These are phyloP conservation scores for Drosophila varians DNA, from an alignment of 1,140 invertebrate species.

Conservation along the genomic window DNA sequence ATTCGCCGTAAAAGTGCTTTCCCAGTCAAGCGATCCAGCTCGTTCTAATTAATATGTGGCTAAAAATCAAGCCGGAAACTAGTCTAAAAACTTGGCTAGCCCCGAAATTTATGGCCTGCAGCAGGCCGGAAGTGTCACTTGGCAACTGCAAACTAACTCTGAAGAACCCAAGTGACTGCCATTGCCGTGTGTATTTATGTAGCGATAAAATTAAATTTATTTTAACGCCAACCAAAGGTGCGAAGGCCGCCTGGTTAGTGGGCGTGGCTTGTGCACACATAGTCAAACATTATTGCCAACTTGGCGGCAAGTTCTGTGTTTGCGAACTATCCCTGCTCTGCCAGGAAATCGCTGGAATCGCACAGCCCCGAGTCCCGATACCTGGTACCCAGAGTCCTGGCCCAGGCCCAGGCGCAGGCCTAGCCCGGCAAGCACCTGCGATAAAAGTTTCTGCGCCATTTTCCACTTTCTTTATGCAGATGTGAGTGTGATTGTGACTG, in stretches of 20 bases:
- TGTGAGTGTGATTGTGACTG: constrained; percentile 2
- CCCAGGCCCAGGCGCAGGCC: no score
- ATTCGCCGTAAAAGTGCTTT: constrained; percentile 59
- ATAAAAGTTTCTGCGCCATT: constrained; percentile 79
- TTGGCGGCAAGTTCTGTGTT: constrained; percentile 60
- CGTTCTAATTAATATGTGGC: constrained; percentile 63
- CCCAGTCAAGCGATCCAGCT: constrained; percentile 50
- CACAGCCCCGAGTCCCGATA: neutral
- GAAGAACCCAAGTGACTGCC: neutral
- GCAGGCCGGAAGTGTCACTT: constrained; percentile 65
- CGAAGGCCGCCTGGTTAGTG: neutral
- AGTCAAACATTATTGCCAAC: constrained; percentile 79
- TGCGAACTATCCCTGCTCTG: constrained; percentile 50
- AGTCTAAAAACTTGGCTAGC: constrained; percentile 8
- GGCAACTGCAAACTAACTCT: constrained; percentile 42
- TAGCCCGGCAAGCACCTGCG: constrained; percentile 61
- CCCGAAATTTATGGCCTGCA: constrained; percentile 44
- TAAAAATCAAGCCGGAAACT: constrained; percentile 8
- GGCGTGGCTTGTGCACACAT: constrained; percentile 66
- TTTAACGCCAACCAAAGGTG: constrained; percentile 67
- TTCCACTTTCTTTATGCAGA: constrained; percentile 60
- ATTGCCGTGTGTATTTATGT: constrained; percentile 63
- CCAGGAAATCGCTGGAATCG: constrained; percentile 67
- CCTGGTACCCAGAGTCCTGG: no score
- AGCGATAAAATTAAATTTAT: constrained; percentile 82